Conservation (phyloP, 23 tunicate species). For the Oikopleura vanhoeffeni region DNA sequence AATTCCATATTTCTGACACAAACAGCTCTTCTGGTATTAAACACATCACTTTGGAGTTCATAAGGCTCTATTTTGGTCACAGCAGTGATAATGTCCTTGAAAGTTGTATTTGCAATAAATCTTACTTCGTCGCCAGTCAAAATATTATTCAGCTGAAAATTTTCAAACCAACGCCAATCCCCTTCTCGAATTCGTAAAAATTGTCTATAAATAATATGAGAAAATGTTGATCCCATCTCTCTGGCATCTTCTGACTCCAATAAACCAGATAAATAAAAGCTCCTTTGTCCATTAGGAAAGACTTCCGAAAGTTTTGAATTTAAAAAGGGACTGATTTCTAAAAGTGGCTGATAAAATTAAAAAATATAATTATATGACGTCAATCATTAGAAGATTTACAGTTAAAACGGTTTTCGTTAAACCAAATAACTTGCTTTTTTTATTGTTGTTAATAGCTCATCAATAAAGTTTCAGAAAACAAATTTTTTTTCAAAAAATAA, state of each 20-base stretch:
- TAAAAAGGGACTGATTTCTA: too few relatives aligned
- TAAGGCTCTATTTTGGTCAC: background rate
- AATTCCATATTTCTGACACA: too few relatives aligned
- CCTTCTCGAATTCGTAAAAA: background rate
- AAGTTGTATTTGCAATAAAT: background rate
- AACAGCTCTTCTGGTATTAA: background rate
- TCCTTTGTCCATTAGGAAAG: too few relatives aligned
- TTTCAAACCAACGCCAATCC: constrained; percentile 10
- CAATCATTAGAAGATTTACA: too few relatives aligned
- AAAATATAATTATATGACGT: too few relatives aligned
- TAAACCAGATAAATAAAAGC: background rate
- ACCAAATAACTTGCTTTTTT: too few relatives aligned
- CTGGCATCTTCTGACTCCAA: background rate
- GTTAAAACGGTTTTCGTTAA: too few relatives aligned
- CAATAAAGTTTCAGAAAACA: too few relatives aligned
- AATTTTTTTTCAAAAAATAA: too few relatives aligned
- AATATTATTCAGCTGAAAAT: background rate
- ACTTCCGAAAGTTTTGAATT: too few relatives aligned
- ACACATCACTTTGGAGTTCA: background rate
- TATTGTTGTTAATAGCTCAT: too few relatives aligned
- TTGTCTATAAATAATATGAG: background rate
- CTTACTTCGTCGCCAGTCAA: background rate
- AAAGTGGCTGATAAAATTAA: too few relatives aligned
- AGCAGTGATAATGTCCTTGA: background rate
- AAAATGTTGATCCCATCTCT: background rate